Conservation (phyloP, 2,888 invertebrate genomes). For the Agrotis ipsilon region DNA sequence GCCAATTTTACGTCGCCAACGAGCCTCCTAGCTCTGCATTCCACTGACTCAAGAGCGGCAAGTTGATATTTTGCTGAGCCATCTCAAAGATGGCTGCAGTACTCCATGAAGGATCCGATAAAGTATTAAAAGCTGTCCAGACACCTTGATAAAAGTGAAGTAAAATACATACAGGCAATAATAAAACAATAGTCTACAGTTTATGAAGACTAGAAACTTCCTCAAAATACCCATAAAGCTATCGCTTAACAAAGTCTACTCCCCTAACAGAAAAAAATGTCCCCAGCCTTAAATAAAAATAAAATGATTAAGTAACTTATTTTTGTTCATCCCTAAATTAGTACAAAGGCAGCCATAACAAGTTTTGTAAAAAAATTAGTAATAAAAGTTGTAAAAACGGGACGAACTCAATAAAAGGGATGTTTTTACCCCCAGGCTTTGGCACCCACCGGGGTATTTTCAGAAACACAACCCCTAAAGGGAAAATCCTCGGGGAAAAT, state of each 20-base stretch:
- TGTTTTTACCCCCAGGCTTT: slow-evolving; percentile 47
- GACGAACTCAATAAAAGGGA: slow-evolving; percentile 63
- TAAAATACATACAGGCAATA: neutral
- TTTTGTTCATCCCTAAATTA: slow-evolving; percentile 61
- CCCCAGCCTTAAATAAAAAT: slow-evolving; percentile 28
- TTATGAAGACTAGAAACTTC: slow-evolving; percentile 36
- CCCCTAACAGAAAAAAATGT: slow-evolving; percentile 22
- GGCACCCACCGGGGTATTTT: slow-evolving; percentile 61
- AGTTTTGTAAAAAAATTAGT: slow-evolving; percentile 54
- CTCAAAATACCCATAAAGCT: slow-evolving; percentile 28
- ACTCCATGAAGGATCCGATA: no score
- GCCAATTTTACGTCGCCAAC: no score
- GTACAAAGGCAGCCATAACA: slow-evolving; percentile 48
- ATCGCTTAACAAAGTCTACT: slow-evolving; percentile 29
- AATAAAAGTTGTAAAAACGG: slow-evolving; percentile 64
- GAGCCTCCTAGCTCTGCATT: no score
- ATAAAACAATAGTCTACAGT: slow-evolving; percentile 27
- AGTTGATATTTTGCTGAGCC: no score
- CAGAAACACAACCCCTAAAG: slow-evolving; percentile 64
- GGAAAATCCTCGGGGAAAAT: slow-evolving; percentile 65
- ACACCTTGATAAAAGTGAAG: no score
- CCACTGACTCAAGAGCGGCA: no score
- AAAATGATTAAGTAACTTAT: slow-evolving; percentile 63
- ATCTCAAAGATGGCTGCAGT: no score
- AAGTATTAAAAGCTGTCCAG: no score